Conservation (phyloP, 1,140 invertebrate genomes). For the Anadara kagoshimensis region DNA sequence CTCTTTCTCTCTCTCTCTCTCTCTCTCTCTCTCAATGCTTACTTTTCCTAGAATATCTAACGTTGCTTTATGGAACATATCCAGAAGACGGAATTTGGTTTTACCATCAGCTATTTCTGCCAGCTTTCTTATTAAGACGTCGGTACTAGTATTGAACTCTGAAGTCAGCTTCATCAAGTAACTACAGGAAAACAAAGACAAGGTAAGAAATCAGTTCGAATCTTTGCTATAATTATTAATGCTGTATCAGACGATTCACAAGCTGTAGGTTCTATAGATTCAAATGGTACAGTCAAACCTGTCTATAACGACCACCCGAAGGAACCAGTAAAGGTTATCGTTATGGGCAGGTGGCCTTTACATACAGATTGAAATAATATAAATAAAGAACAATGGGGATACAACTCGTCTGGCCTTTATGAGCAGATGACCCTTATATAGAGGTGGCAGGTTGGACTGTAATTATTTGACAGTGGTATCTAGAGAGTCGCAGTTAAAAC, state of each 20-base stretch:
- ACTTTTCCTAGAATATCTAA: constrained; percentile 24
- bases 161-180: constrained; percentile 13
- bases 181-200: constrained; percentile 1
- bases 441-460: too few species aligned
- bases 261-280: too few species aligned
- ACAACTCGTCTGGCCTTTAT: too few species aligned
- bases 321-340: neutral
- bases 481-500: too few species aligned
- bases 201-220: neutral
- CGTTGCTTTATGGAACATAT: constrained; percentile 19
- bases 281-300: neutral
- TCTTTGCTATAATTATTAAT: too few species aligned
- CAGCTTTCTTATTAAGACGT: constrained; percentile 13
- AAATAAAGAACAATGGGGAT: too few species aligned
- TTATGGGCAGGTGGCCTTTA: too few species aligned
- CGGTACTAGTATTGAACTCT: constrained; percentile 14
- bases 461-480: too few species aligned
- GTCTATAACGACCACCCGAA: neutral
- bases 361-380: too few species aligned
- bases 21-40: neutral
- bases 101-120: constrained; percentile 13
- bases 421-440: too few species aligned
- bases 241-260: too few species aligned
- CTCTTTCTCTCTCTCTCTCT: too few species aligned
- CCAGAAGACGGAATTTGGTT: constrained; percentile 13